phyloP scores from a whole-genome alignment of 2,797 vertebrate genomes.

The Rousettus madagascariensis region DNA sequence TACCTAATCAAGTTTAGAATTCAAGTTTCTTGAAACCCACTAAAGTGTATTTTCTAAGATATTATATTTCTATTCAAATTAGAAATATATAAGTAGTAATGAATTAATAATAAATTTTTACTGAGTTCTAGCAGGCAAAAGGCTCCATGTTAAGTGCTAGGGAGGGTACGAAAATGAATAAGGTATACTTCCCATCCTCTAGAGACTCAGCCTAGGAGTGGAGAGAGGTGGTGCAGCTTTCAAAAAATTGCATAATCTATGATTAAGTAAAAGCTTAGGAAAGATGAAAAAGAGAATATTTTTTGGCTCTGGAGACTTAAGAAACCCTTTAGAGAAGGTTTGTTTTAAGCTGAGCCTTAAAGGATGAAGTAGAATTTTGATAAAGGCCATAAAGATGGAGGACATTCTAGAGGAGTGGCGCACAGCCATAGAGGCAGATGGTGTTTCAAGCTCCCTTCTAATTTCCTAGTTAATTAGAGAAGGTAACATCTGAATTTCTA shows the following conservation, averaged over 20 bases:
- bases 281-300: neutral
- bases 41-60: neutral
- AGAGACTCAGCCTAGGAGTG: neutral
- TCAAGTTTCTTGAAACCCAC: constrained; percentile 6
- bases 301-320: neutral
- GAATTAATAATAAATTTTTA: constrained; percentile 34
- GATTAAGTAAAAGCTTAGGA: neutral
- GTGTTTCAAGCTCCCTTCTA: neutral
- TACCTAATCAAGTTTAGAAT: constrained; percentile 34
- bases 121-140: neutral
- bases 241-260: neutral
- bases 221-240: neutral
- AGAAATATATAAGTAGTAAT: neutral
- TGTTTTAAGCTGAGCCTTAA: neutral
- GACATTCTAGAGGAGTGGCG: neutral
- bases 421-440: neutral
- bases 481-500: neutral
- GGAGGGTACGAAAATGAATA: neutral
- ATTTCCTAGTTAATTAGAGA: neutral
- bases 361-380: neutral
- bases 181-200: neutral
- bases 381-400: neutral
- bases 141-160: neutral
- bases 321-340: neutral
- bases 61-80: constrained; percentile 42